Evolutionary conservation across 2,797 vertebrate species (phyloP), one percentile per base, ranked within the genome.

Genomic region (Poecilia picta): DNA sequence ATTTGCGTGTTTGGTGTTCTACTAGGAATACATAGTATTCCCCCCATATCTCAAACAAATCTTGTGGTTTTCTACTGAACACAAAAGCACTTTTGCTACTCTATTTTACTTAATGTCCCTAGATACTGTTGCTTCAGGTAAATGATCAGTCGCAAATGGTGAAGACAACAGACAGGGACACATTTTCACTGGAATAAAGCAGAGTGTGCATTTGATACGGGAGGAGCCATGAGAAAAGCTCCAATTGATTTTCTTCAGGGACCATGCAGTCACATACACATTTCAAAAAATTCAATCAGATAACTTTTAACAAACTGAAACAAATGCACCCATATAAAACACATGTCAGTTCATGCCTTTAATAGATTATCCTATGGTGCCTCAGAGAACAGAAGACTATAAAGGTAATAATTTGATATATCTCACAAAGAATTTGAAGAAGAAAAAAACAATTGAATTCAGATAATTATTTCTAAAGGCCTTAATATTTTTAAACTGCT

Each of bases 201-300:
- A 80, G 53, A 28, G 73, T 76, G 47, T 75, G 75, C 68, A 81
- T 90, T 82, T 82, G 80, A 90, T 84, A 83, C 68, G 75, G 28
- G 68, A 66, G 59, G 43, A 72, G 47, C 83, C 79, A 73, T 71
- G 78, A 88, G 62, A 41, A 87, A 68, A 64, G 73, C 66, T 55
- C 73, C 43, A 85, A 91, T 90, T 74, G 73, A 84, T 91, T 91
- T 90, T 85, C 79, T 84, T 77, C 72, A 55, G 79, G n/a, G 20
- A 84, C 68, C 76, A 70, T 64, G 59, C 71, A 79, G 83, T 72
- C 72, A 75, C 47, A 71, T 53, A 72, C 75, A 73, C 81, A 82
- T 84, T 81, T 77, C 23, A 25, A 88, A 75, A 81, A 33, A 90
- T 59, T 72, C 81, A 83, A 82, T 73, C 72, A 81, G 39, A 87